Base-by-base conservation (phyloP, 2,888 invertebrate species). In the Eupithecia vulgata region DNA sequence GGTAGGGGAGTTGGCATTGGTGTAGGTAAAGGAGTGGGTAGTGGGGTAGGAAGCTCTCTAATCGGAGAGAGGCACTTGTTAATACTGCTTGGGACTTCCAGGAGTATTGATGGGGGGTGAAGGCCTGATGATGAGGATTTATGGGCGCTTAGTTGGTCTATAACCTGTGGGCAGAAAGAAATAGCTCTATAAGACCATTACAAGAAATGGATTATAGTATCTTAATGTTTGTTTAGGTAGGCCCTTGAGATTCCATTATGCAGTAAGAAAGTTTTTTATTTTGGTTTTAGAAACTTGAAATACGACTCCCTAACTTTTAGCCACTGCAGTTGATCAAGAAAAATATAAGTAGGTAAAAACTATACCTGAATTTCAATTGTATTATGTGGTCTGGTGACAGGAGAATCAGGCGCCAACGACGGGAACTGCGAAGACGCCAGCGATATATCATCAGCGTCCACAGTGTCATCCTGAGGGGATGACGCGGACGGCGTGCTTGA, bases 31-130 rank as follows among this genome's bases (percentile, higher is more conserved):
- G 95, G 95, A 15, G 95, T 95, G 17, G 96, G 97, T 70, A 96
- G 94, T 7, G 97, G 97, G 6, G 97, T 97, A 5, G 97, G 97
- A 80, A 97, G 94, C 89, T 97, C 97, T 79, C 96, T 94, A 79
- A 97, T 97, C 0, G 97, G 97, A 68, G 97, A 97, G 79, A 97
- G 95, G 92, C 97, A 97, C 90, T 97, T 97, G 85, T 96, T 96
- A 82, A 96, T 96, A 84, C 95, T 93, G 87, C 95, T 96, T 59
- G 97, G 97, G 81, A 97, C 96, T 94, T 97, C 97, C 71, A 97
- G 94, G 42, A 97, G 95, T 80, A 97, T 97, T 57, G 96, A 96
- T 52, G 97, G 97, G 71, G 97, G 96, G 87, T 97, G 96, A 59
- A 96, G 93, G 72, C 95, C 95, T 67, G 94, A 88, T 66, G 93